Evolutionary conservation across 2,113 vertebrate genomes (phyloP).

Genomic region (Oreocharis arfaki): DNA sequence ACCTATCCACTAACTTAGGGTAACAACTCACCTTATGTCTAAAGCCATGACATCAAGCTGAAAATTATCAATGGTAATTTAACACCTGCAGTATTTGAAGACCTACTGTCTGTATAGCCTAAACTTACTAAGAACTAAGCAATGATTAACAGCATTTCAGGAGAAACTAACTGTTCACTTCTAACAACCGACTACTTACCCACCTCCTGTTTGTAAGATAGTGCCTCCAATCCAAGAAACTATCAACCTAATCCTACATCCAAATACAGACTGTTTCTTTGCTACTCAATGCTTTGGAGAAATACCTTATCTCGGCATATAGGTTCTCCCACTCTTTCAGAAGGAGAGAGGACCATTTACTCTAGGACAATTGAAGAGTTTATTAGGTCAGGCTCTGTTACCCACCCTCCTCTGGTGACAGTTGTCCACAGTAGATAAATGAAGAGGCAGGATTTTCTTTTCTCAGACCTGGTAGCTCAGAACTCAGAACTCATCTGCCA

Average conservation of each 20-base stretch:
- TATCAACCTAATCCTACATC: not conserved
- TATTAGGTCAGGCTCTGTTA: not conserved
- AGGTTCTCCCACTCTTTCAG: not conserved
- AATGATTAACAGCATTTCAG: conserved; percentile 4
- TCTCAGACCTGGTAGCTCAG: not conserved
- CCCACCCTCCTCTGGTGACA: not conserved
- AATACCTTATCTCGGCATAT: not conserved
- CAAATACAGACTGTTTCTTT: not conserved
- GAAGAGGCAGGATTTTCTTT: not conserved
- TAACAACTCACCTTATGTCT: not conserved
- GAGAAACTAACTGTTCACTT: not conserved
- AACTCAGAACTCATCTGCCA: not conserved
- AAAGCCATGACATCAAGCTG: not conserved
- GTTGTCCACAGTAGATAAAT: not conserved
- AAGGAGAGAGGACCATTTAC: not conserved
- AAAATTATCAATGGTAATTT: not conserved
- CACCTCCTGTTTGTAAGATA: not conserved
- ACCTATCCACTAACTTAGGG: not conserved
- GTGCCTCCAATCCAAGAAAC: not conserved
- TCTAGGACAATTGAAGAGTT: not conserved
- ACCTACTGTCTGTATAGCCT: not conserved
- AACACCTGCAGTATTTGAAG: not conserved
- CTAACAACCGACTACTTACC: not conserved
- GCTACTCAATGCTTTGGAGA: not conserved
- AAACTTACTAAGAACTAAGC: not conserved